These are phyloP conservation scores for Diplogasteroides magnus DNA, from an alignment of 1,140 invertebrate genomes.

Conservation along the genomic window DNA sequence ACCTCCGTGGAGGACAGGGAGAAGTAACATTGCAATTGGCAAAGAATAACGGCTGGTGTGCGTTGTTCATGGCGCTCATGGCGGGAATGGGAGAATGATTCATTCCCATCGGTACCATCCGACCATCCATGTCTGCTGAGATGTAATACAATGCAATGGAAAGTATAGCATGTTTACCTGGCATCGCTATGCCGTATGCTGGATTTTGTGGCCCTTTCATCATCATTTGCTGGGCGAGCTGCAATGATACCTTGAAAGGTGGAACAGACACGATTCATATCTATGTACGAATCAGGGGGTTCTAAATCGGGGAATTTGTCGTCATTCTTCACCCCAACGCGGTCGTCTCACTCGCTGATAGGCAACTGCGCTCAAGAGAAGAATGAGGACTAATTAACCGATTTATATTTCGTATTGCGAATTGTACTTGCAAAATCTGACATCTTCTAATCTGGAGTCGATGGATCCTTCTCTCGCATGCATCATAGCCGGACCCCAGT, in stretches of 20 bases:
- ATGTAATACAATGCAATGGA: no score
- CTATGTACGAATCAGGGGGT: no score
- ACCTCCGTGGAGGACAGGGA: no score
- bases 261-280: constrained; percentile 15
- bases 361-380: no score
- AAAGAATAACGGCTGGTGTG: no score
- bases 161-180: no score
- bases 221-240: constrained; percentile 10
- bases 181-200: constrained; percentile 10
- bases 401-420: constrained; percentile 1
- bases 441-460: constrained; percentile 43
- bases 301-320: no score
- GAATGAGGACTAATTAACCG: no score
- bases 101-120: background rate
- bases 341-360: no score
- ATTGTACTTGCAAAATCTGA: constrained; percentile 12
- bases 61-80: background rate
- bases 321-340: no score
- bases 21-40: no score
- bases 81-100: background rate
- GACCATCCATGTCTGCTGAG: background rate
- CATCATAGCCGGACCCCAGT: constrained; percentile 54
- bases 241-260: constrained; percentile 10
- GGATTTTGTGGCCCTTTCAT: constrained; percentile 14
- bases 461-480: constrained; percentile 44